phyloP scores from a whole-genome alignment of 1,140 invertebrate species.

The Prorops nasuta region DNA sequence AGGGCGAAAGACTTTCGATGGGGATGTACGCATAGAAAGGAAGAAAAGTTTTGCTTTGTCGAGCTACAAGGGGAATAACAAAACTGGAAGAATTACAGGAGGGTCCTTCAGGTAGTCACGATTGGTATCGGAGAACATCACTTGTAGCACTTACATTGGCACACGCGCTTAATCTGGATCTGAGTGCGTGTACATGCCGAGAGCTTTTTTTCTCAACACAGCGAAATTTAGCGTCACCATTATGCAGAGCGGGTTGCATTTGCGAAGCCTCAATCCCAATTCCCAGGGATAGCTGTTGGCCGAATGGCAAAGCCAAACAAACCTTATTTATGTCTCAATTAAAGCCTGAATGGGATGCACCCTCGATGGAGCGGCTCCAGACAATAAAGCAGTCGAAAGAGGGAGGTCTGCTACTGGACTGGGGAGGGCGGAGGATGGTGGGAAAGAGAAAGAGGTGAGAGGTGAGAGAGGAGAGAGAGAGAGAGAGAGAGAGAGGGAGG shows the following conservation, averaged over 20 bases:
- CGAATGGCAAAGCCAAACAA: constrained; percentile 56
- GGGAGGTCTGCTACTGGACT: constrained; percentile 19
- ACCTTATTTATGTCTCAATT: constrained; percentile 61
- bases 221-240: constrained; percentile 53
- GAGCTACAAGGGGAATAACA: no score
- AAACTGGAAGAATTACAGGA: no score
- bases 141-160: no score
- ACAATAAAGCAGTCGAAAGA: constrained; percentile 55
- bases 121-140: no score
- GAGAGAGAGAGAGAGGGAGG: constrained; percentile 10
- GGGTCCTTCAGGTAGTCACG: no score
- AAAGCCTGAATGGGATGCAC: constrained; percentile 57
- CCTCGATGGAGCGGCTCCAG: constrained; percentile 55
- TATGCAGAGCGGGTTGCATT: constrained; percentile 57
- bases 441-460: constrained; percentile 8
- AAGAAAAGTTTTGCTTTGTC: no score
- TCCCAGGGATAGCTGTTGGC: constrained; percentile 48
- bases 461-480: constrained; percentile 3
- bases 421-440: constrained; percentile 3
- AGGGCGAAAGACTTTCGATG: no score
- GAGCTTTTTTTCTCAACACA: no score
- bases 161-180: no score
- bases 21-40: no score
- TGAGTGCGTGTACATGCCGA: no score
- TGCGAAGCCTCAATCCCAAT: constrained; percentile 55